These are phyloP conservation scores for Teleogryllus oceanicus DNA, from an alignment of 2,888 invertebrate species.

Conservation along the genomic window DNA sequence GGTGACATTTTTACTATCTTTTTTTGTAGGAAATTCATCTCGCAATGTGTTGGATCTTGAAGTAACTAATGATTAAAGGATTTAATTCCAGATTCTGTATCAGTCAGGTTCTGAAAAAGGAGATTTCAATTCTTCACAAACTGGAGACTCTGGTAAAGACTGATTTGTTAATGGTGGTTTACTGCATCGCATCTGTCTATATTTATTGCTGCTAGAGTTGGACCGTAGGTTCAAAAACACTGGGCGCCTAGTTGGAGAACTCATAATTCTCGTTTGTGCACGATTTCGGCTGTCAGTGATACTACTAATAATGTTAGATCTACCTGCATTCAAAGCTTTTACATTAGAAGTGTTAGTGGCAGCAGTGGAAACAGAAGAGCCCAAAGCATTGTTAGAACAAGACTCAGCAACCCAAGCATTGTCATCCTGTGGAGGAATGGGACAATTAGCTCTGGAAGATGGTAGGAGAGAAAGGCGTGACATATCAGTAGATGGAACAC, in stretches of 20 bases:
- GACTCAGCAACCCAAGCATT: constrained; percentile 28
- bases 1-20: constrained; percentile 39
- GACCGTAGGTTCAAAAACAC: constrained; percentile 33
- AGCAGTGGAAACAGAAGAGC: constrained; percentile 34
- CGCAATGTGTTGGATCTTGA: constrained; percentile 52
- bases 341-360: constrained; percentile 35
- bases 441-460: neutral
- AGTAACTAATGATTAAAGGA: constrained; percentile 58
- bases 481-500: neutral
- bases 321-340: constrained; percentile 30
- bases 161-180: constrained; percentile 34
- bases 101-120: constrained; percentile 35
- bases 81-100: constrained; percentile 35
- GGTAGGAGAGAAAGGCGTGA: neutral
- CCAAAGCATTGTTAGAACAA: constrained; percentile 31
- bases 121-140: constrained; percentile 61
- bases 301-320: constrained; percentile 31
- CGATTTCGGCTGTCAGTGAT: constrained; percentile 23
- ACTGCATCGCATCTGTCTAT: neutral
- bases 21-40: constrained; percentile 27
- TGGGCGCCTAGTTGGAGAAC: constrained; percentile 31
- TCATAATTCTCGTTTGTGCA: neutral
- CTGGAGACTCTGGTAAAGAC: constrained; percentile 79
- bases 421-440: neutral
- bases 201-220: constrained; percentile 25